A percentile compares a stretch with the other conserved stretches of the same genome.
Conservation (phyloP, 2,113 vertebrate species). For the Sigmodon hispidus region DNA sequence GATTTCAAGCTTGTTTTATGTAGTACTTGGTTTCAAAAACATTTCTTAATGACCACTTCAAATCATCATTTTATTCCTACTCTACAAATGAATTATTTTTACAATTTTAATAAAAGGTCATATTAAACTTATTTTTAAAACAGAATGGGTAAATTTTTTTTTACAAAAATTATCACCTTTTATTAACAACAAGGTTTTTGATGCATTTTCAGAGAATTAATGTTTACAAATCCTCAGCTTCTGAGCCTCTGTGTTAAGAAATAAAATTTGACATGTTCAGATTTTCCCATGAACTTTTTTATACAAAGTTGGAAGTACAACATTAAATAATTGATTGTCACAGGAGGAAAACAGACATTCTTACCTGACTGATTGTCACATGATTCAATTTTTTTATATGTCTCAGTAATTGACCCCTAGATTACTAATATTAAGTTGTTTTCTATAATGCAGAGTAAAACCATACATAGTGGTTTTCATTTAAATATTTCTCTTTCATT, state of each 20-base stretch:
- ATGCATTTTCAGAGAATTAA: neutral
- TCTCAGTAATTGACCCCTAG: neutral
- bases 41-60: neutral
- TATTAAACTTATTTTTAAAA: constrained; percentile 25
- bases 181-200: constrained; percentile 27
- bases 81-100: constrained; percentile 34
- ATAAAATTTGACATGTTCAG: neutral
- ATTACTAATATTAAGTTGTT: neutral
- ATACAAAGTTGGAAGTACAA: neutral
- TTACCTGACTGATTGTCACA: neutral
- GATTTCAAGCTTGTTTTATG: neutral
- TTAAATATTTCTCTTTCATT: constrained; percentile 33
- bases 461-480: neutral
- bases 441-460: neutral
- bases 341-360: neutral
- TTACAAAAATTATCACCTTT: too few relatives aligned
- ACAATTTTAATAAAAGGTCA: neutral
- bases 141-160: neutral
- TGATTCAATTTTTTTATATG: neutral
- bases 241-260: neutral
- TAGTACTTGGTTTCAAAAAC: constrained; percentile 25
- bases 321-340: neutral
- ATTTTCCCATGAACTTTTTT: neutral
- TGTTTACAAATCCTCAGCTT: neutral
- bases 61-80: constrained; percentile 10